Base-by-base conservation (phyloP, 2,113 vertebrate species). In the Spermophilus dauricus region DNA sequence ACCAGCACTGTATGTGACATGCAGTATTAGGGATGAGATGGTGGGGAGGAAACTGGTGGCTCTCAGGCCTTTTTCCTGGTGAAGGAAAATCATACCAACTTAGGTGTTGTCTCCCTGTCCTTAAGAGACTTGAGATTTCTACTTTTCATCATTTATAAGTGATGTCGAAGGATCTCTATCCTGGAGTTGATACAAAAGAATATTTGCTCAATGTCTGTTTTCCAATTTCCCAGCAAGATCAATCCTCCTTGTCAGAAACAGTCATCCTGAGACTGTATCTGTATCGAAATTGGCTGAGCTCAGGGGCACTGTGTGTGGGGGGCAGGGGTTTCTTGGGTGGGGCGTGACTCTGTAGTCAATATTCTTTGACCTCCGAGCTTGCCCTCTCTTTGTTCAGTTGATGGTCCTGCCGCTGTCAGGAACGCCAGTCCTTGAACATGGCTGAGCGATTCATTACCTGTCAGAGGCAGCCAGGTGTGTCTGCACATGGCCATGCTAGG, bases 161-260 rank as follows among this genome's bases (percentile, higher is more conserved):
- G 86, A 72, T 53, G 63, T 34, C 82, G 48, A 80, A 53, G 30
- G 5, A 30, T 78, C 39, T 94, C 63, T 53, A 10, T 53, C 65
- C 69, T 9, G 24, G n/a, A 56, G 37, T 45, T 1, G n/a, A 86
- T 58, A 63, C 14, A n/a, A 32, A 17, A 70, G 63, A 53, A 14
- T 30, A n/a, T 84, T 93, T 88, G 78, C 53, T 93, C 84, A 34
- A 30, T 42, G 72, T 85, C 45, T 76, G 20, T 65, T 93, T 75
- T 78, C 51, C 56, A 22, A 53, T 89, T 95, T 65, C 72, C 53
- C 1, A 0, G 80, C 48, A 45, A 89, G 93, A 92, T 87, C 89
- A 81, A n/a, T 92, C 39, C 42, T 89, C 80, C 86, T 34, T 34
- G 81, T 96, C 88, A 94, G 95, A 97, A 93, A 53, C 48, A 63